Evolutionary conservation across 2,797 vertebrate species (phyloP).

Genomic region (Helarctos malayanus): DNA sequence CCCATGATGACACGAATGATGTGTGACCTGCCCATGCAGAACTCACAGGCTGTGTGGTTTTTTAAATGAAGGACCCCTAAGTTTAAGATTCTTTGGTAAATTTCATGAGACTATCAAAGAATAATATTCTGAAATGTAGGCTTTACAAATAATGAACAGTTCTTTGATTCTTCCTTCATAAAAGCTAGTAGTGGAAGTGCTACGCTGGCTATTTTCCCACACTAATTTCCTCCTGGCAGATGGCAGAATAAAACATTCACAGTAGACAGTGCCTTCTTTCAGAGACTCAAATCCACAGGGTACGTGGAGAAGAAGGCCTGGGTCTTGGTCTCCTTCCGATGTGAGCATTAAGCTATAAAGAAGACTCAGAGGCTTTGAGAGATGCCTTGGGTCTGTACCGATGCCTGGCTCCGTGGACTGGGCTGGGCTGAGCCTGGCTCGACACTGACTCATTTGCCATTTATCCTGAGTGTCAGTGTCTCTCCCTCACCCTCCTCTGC

Average conservation of each 20-base stretch:
- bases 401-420: neutral
- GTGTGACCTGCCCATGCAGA: neutral
- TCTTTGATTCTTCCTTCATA: neutral
- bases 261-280: conserved; percentile 17
- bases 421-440: neutral
- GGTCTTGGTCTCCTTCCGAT: neutral
- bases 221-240: neutral
- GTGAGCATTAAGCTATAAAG: neutral
- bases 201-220: conserved; percentile 2
- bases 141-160: neutral
- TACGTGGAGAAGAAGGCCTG: neutral
- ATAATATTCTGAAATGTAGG: neutral
- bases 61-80: neutral
- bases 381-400: neutral
- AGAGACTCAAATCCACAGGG: neutral
- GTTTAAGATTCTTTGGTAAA: neutral
- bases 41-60: neutral
- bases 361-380: neutral
- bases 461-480: neutral
- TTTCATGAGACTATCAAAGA: conserved; percentile 20
- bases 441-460: conserved; percentile 42
- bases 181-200: neutral
- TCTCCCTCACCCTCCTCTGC: neutral
- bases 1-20: neutral
- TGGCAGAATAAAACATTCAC: neutral